These are phyloP conservation scores for Eufriesea mexicana DNA, from an alignment of 1,140 invertebrate genomes.

Conservation along the genomic window DNA sequence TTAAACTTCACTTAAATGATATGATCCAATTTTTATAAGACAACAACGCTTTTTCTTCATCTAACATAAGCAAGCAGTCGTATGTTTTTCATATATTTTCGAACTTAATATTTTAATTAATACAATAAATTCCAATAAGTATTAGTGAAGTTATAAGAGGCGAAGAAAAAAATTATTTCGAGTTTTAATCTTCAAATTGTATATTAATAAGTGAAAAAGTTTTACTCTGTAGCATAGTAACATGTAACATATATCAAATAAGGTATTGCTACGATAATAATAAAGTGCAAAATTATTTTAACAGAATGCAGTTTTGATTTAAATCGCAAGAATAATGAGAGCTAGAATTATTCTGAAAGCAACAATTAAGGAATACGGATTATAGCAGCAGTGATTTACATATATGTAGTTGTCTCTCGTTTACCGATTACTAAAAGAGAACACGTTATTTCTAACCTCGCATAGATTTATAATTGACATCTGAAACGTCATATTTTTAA, in stretches of 20 bases:
- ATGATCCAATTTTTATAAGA: background rate
- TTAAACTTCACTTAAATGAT: too few species aligned
- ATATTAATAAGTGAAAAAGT: background rate
- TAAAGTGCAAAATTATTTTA: background rate
- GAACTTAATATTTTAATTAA: background rate
- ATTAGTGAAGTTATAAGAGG: background rate
- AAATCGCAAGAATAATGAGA: background rate
- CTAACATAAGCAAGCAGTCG: background rate
- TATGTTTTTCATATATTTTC: background rate
- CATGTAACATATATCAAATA: background rate
- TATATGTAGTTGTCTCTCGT: background rate
- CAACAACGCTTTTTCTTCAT: background rate
- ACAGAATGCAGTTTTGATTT: background rate
- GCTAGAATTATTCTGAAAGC: background rate
- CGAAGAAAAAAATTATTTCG: background rate
- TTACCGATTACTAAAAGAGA: background rate
- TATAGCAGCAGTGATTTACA: background rate
- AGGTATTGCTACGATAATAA: background rate
- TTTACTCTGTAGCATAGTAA: background rate
- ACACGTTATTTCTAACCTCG: conserved; percentile 3
- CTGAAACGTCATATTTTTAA: background rate
- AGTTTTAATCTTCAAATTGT: background rate
- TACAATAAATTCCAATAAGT: background rate
- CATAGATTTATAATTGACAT: background rate
- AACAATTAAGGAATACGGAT: background rate